phyloP scores from a whole-genome alignment of 2,113 vertebrate genomes.

The Lates calcarifer region DNA sequence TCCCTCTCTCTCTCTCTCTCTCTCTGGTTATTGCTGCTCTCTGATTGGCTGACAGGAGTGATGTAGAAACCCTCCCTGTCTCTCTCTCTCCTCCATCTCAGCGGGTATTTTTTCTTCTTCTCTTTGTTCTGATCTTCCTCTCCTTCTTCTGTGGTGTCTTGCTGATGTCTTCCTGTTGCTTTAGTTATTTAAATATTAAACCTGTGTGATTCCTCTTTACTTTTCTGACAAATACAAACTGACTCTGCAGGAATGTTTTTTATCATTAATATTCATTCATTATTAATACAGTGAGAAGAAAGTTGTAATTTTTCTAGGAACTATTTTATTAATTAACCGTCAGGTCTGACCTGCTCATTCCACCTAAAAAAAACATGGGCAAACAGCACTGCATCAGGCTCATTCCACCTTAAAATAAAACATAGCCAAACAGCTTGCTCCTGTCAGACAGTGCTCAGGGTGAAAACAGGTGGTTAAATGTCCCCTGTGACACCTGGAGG shows the following conservation, averaged over 20 bases:
- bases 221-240: too few relatives aligned
- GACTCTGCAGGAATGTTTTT: too few relatives aligned
- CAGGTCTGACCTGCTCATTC: neutral
- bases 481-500: too few relatives aligned
- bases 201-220: too few relatives aligned
- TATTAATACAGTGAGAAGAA: too few relatives aligned
- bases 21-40: neutral
- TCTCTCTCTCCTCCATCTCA: neutral
- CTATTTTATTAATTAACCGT: too few relatives aligned
- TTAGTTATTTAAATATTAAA: too few relatives aligned
- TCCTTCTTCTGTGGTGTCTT: slow-evolving; percentile 19
- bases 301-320: too few relatives aligned
- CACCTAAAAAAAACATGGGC: neutral
- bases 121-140: neutral
- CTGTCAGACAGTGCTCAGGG: too few relatives aligned
- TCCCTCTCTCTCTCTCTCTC: neutral
- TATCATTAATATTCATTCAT: too few relatives aligned
- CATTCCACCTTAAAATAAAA: slow-evolving; percentile 1
- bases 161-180: neutral
- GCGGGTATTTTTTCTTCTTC: neutral
- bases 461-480: too few relatives aligned
- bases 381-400: neutral
- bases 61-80: neutral
- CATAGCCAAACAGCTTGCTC: too few relatives aligned
- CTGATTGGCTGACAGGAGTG: slow-evolving; percentile 48